Percentiles rank a stretch among this genome's conserved stretches.
These are phyloP conservation scores for Dynastes maya DNA, from an alignment of 2,888 invertebrate genomes.

Conservation along the genomic window DNA sequence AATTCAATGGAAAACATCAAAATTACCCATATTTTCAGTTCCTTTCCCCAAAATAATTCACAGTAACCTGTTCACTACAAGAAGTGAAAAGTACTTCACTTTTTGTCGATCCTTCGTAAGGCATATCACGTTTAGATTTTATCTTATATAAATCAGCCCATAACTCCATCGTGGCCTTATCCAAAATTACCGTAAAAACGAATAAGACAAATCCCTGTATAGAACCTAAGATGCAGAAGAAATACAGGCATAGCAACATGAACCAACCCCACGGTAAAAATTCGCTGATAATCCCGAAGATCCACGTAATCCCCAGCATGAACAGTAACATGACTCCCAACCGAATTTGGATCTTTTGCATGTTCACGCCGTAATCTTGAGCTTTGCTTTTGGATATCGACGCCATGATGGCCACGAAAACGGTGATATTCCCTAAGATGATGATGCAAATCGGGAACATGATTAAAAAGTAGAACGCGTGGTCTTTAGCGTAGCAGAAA, in stretches of 20 bases:
- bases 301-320: conserved; percentile 47
- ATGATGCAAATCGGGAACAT: conserved; percentile 35
- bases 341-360: conserved; percentile 25
- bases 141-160: conserved; percentile 17
- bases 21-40: background rate
- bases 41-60: background rate
- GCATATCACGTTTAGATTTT: background rate
- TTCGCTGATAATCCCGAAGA: conserved; percentile 40
- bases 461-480: conserved; percentile 31
- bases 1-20: too few species aligned
- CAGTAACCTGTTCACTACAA: background rate
- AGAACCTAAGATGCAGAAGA: conserved; percentile 38
- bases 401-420: conserved; percentile 39
- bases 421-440: conserved; percentile 22
- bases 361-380: conserved; percentile 28
- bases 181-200: conserved; percentile 31
- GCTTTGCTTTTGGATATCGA: conserved; percentile 22
- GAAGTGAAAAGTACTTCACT: background rate
- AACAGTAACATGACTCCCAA: conserved; percentile 39
- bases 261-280: conserved; percentile 32
- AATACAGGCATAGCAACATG: conserved; percentile 18
- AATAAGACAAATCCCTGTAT: conserved; percentile 42
- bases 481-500: conserved; percentile 42
- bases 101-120: background rate
- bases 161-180: conserved; percentile 22